Percentiles rank a stretch among this genome's conserved stretches.
Evolutionary conservation across 2,113 vertebrate species (phyloP).

Genomic region (Coregonus clupeaformis): DNA sequence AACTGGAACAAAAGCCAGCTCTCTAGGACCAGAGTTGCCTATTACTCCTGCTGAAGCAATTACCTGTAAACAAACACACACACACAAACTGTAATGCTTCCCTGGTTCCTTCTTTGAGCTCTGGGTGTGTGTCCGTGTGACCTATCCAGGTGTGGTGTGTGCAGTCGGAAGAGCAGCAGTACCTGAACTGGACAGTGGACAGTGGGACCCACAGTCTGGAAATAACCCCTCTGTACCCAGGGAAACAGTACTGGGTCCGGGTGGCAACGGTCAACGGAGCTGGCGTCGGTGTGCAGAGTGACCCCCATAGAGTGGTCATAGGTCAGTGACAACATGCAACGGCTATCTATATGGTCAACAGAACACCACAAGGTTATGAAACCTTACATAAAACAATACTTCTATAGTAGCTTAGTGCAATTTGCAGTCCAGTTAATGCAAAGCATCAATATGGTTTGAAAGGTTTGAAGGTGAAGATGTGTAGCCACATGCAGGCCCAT

Average conservation of each 20-base stretch:
- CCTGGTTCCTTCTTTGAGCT: not conserved
- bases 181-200: conserved; percentile 84
- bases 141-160: conserved; percentile 83
- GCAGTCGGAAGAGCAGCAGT: conserved; percentile 72
- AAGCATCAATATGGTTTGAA: too few species aligned
- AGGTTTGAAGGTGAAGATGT: too few species aligned
- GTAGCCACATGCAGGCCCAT: too few species aligned
- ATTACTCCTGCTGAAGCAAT: too few species aligned
- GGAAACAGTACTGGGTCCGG: conserved; percentile 79
- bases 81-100: too few species aligned
- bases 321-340: conserved; percentile 65
- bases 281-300: conserved; percentile 81
- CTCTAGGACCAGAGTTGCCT: too few species aligned
- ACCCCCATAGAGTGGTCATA: conserved; percentile 75
- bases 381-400: too few species aligned
- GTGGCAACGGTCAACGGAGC: conserved; percentile 88
- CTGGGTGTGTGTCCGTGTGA: not conserved
- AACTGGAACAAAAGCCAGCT: too few species aligned
- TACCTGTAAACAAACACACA: too few species aligned
- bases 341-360: too few species aligned
- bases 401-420: too few species aligned
- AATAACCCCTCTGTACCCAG: conserved; percentile 52
- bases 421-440: too few species aligned
- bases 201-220: conserved; percentile 75
- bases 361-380: not conserved